Evolutionary conservation across 2,797 vertebrate species (phyloP), one percentile per base, ranked within the genome.

Genomic region (Mus minutoides): DNA sequence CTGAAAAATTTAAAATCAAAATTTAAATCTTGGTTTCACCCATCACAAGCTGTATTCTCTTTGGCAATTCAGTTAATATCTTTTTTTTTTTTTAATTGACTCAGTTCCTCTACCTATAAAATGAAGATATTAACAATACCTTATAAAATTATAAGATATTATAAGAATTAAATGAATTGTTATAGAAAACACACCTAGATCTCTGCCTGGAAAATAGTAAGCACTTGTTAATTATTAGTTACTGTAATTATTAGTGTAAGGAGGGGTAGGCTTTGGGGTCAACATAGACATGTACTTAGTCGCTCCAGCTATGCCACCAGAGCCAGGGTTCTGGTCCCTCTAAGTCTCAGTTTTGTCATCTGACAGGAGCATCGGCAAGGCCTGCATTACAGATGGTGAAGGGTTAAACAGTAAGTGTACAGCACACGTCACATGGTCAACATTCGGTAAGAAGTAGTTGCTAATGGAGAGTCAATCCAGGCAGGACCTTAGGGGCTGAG

Each of bases 161-260:
- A 88, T 17, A 56, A 86, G 92, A 71, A 75, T 82, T 62, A 79
- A 67, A 92, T 89, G 60, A 83, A 26, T 82, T 82, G 49, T 73
- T 92, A 49, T 14, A 92, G n/a, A 52, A 8, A 80, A 92, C 76
- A 22, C 1, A n/a, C 34, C 22, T 76, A 87, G 34, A 75, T 79
- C 3, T 22, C 21, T 37, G 26, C 29, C 89, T 64, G 3, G 76
- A 71, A 96, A 83, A 84, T 8, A 77, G 13, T 37, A 56, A 90
- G 2, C 24, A 14, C 76, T 62, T 49, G n/a, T 84, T 67, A 56
- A 54, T 54, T 46, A 13, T 56, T 90, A 26, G 13, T 21, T 79
- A 34, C 10, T 89, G 26, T 56, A 37, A 73, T 54, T 84, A 17
- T 83, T 76, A 49, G 34, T 56, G 49, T 52, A 17, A 80, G 82